Base-by-base conservation (phyloP, 2,797 vertebrate species). In the Champsocephalus gunnari region DNA sequence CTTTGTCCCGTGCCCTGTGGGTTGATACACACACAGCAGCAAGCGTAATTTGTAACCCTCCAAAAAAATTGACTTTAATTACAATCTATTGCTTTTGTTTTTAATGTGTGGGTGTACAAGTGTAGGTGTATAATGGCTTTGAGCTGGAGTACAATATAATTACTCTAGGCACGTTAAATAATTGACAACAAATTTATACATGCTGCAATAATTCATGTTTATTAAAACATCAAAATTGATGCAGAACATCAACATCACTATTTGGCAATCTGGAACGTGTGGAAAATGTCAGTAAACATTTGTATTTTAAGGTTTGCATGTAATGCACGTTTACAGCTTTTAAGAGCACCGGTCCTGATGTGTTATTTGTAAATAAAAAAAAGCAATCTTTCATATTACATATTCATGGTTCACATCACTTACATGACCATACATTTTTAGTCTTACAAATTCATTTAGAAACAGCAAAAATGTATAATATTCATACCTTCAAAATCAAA, bases 251-350 rank as follows among this genome's bases (percentile, higher is more conserved):
- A 88, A 71, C 65, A 86, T 86, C 69, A 89, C 68, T 71, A 70
- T 93, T 94, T 94, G 92, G 93, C 92, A 93, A 93, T 84, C 63
- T 86, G 87, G 89, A 91, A 92, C 88, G 2, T 71, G 81, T 90
- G 86, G 70, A 83, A 87, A 83, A 79, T 81, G 73, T 84, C 58
- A 83, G 82, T 79, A 79, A 88, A 87, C 83, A 81, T 81, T 83
- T 80, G 66, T 45, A 44, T 79, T 71, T 61, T 62, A 69, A 84
- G 70, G 59, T 77, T 76, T 69, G 73, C 51, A 82, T 64, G 75
- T 70, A 76, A 65, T 71, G 54, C 63, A 76, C 45, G 13, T 57
- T 76, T 73, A 82, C 74, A 87, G 85, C 64, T 64, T 79, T 74
- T 66, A 53, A 68, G 19, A 75, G 63, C 54, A 64, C 63, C 72